phyloP scores from a whole-genome alignment of 2,888 invertebrate genomes.

The Thereva unica region DNA sequence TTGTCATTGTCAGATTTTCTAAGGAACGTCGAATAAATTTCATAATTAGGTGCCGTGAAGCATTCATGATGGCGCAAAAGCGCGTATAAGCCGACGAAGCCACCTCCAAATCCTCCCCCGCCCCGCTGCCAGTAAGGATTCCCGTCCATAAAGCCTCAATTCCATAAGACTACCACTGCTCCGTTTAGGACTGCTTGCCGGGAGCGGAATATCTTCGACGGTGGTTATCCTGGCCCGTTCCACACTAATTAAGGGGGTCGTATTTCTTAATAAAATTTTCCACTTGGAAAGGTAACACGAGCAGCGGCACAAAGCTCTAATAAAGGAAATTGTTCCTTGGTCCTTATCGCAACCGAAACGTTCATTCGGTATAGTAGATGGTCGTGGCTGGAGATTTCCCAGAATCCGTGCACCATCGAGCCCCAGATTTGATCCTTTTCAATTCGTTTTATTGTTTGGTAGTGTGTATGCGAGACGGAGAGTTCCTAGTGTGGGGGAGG shows the following conservation, averaged over 20 bases:
- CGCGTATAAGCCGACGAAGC: constrained; percentile 10
- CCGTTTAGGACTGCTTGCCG: constrained; percentile 10
- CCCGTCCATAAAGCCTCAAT: neutral
- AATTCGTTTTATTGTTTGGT: constrained; percentile 28
- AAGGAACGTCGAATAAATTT: constrained; percentile 36
- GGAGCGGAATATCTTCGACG: constrained; percentile 13
- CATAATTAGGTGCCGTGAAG: constrained; percentile 39
- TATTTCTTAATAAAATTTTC: constrained; percentile 40
- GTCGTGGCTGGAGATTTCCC: constrained; percentile 14
- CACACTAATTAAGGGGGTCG: constrained; percentile 33
- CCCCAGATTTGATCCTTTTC: constrained; percentile 34
- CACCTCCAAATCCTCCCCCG: neutral
- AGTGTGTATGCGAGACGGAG: neutral
- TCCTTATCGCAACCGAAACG: constrained; percentile 30
- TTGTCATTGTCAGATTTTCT: constrained; percentile 38
- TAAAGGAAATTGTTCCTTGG: constrained; percentile 36
- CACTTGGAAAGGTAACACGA: constrained; percentile 38
- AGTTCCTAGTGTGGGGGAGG: constrained; percentile 3
- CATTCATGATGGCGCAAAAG: constrained; percentile 29
- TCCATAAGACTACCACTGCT: neutral
- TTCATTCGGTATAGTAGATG: constrained; percentile 5
- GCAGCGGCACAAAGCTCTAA: constrained; percentile 16
- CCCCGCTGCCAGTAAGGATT: neutral
- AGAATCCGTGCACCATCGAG: constrained; percentile 25
- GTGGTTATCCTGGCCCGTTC: constrained; percentile 27